Conservation (phyloP, 2,888 invertebrate species). For the Pristionchus arcanus region DNA sequence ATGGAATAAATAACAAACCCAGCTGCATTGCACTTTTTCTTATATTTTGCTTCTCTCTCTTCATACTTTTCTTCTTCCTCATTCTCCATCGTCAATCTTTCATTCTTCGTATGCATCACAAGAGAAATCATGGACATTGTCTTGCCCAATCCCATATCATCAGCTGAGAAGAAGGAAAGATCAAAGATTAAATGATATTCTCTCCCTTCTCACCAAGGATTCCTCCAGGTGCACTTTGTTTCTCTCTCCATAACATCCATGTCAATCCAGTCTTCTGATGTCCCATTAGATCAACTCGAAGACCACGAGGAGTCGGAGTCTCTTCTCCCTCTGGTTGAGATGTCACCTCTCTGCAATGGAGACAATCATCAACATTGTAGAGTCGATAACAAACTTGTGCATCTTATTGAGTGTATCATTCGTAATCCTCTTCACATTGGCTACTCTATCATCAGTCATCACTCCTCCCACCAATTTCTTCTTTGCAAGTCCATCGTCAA, state of each 20-base stretch:
- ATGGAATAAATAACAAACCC: neutral
- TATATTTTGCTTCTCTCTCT: constrained; percentile 56
- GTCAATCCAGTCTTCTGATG: constrained; percentile 85
- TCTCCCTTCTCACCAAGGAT: constrained; percentile 85
- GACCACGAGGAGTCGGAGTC: constrained; percentile 50
- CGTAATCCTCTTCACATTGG: constrained; percentile 64
- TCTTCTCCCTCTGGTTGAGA: constrained; percentile 46
- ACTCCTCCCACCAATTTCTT: constrained; percentile 75
- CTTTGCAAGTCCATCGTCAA: constrained; percentile 57
- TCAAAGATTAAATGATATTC: neutral
- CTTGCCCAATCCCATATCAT: constrained; percentile 83
- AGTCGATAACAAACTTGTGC: constrained; percentile 37
- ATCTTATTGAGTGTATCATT: constrained; percentile 46
- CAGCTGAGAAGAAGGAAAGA: constrained; percentile 78
- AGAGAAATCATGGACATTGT: constrained; percentile 82
- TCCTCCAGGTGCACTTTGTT: constrained; percentile 89
- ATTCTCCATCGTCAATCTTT: constrained; percentile 50
- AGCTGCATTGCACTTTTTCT: neutral
- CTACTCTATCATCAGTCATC: constrained; percentile 72
- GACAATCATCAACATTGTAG: neutral
- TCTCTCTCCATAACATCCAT: constrained; percentile 93
- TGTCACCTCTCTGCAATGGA: constrained; percentile 36
- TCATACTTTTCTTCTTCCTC: constrained; percentile 57
- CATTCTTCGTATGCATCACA: constrained; percentile 79
- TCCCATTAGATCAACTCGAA: constrained; percentile 71